Conservation (phyloP, 37 sponge, comb jelly and placozoan genomes). For the Halisarca cf. caerulea region DNA sequence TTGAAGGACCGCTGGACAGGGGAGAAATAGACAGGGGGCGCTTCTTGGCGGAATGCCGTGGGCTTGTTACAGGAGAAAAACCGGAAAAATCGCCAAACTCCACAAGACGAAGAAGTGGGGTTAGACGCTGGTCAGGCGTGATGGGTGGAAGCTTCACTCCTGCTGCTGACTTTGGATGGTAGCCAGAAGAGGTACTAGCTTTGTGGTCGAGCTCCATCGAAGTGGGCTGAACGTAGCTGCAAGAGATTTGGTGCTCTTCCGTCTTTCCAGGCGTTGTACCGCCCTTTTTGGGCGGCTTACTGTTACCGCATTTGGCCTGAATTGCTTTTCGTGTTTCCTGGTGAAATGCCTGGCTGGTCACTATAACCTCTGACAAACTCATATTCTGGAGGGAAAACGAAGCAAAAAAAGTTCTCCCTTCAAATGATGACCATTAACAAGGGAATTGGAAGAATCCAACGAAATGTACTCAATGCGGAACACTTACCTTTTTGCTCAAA, state of each 20-base stretch:
- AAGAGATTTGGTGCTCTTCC: too few relatives aligned
- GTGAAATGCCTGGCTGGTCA: too few relatives aligned
- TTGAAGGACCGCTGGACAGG: slow-evolving; percentile 59
- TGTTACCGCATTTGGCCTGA: too few relatives aligned
- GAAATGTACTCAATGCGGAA: too few relatives aligned
- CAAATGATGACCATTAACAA: too few relatives aligned
- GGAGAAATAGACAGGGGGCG: slow-evolving; percentile 85
- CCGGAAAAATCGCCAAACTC: slow-evolving; percentile 3
- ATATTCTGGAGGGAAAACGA: not conserved
- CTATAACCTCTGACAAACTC: slow-evolving; percentile 8
- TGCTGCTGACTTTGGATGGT: not conserved
- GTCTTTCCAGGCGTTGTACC: too few relatives aligned
- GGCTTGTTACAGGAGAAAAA: slow-evolving; percentile 58
- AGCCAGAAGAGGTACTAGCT: not conserved
- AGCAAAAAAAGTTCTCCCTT: too few relatives aligned
- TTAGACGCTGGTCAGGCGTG: slow-evolving; percentile 8
- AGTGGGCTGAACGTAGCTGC: not conserved
- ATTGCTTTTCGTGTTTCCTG: too few relatives aligned
- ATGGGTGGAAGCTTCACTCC: slow-evolving; percentile 1
- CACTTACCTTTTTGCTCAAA: too few relatives aligned
- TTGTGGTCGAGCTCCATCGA: slow-evolving; percentile 9
- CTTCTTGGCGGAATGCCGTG: slow-evolving; percentile 59
- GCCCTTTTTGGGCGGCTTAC: too few relatives aligned
- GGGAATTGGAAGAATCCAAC: too few relatives aligned
- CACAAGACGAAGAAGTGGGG: not conserved